Conservation (phyloP, 2,797 vertebrate species). For the Nothura maculosa region DNA sequence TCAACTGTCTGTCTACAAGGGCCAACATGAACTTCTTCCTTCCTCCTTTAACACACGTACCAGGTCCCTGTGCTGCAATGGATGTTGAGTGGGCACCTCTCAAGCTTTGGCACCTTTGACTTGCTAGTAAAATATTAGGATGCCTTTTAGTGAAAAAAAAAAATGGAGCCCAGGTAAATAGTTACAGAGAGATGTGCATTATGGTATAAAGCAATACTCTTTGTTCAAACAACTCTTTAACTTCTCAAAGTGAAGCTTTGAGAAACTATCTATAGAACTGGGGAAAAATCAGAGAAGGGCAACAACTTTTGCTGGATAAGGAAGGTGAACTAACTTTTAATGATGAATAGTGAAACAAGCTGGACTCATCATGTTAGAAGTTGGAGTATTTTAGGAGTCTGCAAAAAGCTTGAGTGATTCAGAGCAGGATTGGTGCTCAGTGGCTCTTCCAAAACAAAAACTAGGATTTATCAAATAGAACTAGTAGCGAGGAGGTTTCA, state of each 20-base stretch:
- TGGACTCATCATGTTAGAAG: background rate
- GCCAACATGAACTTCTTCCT: rapidly evolving
- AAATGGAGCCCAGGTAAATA: background rate
- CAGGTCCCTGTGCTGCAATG: background rate
- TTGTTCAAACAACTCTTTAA: background rate
- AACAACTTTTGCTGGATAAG: background rate
- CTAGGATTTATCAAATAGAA: background rate
- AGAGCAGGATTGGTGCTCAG: background rate
- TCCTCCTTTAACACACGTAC: background rate
- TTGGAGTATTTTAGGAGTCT: background rate
- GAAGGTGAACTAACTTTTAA: background rate
- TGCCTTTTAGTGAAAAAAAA: background rate
- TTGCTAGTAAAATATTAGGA: background rate
- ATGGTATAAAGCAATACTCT: background rate
- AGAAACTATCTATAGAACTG: background rate
- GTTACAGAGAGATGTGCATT: background rate
- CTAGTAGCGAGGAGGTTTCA: background rate
- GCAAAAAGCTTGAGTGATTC: background rate
- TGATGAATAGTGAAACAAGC: background rate
- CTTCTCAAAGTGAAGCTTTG: background rate
- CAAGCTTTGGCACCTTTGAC: background rate
- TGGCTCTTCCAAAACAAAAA: background rate
- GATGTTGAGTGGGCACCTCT: background rate
- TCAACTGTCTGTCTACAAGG: background rate
- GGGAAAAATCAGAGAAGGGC: background rate